Percentiles rank a stretch among this genome's conserved stretches.
Evolutionary conservation across 2,888 invertebrate species (phyloP).

Genomic region (Oscheius onirici): DNA sequence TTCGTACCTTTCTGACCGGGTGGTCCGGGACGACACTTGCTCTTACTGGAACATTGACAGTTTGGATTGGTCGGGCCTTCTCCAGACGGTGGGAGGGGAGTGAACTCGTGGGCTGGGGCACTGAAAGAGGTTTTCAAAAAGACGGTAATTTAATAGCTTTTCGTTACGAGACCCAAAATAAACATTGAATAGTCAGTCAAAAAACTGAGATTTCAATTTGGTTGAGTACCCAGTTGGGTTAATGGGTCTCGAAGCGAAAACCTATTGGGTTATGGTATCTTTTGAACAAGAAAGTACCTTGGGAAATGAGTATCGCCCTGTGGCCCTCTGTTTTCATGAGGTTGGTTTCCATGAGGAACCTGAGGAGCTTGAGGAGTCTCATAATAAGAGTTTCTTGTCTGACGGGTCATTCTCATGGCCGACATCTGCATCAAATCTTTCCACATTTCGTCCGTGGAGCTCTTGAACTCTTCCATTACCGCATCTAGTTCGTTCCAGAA

Average conservation of each 20-base stretch:
- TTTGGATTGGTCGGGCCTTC: constrained; percentile 36
- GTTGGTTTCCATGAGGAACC: too few relatives aligned
- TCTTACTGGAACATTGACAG: constrained; percentile 44
- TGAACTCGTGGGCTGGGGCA: constrained; percentile 39
- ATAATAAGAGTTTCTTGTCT: neutral
- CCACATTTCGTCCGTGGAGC: constrained; percentile 46
- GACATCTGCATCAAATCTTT: constrained; percentile 44
- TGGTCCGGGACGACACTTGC: constrained; percentile 53
- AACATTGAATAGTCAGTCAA: too few relatives aligned
- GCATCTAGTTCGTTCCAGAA: constrained; percentile 50
- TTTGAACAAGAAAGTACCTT: too few relatives aligned
- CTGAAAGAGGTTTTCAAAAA: too few relatives aligned
- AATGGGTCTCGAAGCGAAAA: too few relatives aligned
- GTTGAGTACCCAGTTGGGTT: too few relatives aligned
- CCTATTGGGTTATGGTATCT: too few relatives aligned
- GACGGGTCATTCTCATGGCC: constrained; percentile 28
- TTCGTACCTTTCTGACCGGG: constrained; percentile 43
- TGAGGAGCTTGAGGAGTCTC: neutral
- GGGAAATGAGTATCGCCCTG: neutral
- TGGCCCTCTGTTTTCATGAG: too few relatives aligned
- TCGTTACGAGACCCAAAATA: too few relatives aligned
- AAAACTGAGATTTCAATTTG: too few relatives aligned
- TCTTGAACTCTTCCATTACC: constrained; percentile 45
- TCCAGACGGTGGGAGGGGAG: constrained; percentile 39
- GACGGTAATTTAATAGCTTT: too few relatives aligned